Conservation (phyloP, 2,888 invertebrate species). For the Chydorus sphaericus region DNA sequence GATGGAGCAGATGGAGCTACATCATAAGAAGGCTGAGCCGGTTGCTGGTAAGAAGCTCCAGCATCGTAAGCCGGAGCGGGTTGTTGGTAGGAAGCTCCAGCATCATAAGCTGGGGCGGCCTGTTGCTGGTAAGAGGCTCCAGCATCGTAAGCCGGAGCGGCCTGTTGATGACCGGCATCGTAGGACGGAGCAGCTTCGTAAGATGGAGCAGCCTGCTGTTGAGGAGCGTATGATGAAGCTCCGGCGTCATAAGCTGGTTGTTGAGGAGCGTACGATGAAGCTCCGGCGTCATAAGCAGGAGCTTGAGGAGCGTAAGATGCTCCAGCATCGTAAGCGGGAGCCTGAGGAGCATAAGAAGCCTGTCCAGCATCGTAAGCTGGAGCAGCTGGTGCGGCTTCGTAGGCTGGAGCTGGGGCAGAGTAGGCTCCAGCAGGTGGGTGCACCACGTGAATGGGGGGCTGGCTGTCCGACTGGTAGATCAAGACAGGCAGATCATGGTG, state of each 20-base stretch:
- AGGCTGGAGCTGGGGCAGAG: slow-evolving; percentile 15
- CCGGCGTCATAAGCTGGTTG: slow-evolving; percentile 6
- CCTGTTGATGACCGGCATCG: slow-evolving; percentile 4
- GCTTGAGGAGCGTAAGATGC: slow-evolving; percentile 9
- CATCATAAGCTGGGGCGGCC: slow-evolving; percentile 6
- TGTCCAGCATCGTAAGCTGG: neutral
- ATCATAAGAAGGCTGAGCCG: slow-evolving; percentile 16
- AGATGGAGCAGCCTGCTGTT: slow-evolving; percentile 7
- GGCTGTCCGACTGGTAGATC: slow-evolving; percentile 26
- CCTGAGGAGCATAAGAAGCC: slow-evolving; percentile 4
- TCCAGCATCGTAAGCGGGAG: slow-evolving; percentile 7
- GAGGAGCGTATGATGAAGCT: neutral
- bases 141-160: neutral
- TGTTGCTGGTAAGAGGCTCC: neutral
- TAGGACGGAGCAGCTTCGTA: slow-evolving; percentile 14
- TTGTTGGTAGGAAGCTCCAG: neutral
- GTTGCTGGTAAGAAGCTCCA: slow-evolving; percentile 8
- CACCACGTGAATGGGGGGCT: slow-evolving; percentile 28
- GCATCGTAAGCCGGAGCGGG: neutral
- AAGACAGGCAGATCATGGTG: slow-evolving; percentile 28
- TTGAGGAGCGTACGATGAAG: slow-evolving; percentile 5
- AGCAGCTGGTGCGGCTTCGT: neutral
- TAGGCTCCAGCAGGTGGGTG: slow-evolving; percentile 21
- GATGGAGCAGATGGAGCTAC: slow-evolving; percentile 15
- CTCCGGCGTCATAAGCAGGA: slow-evolving; percentile 9